These are phyloP conservation scores for Pantala flavescens DNA, from an alignment of 1,140 invertebrate species.

Conservation along the genomic window DNA sequence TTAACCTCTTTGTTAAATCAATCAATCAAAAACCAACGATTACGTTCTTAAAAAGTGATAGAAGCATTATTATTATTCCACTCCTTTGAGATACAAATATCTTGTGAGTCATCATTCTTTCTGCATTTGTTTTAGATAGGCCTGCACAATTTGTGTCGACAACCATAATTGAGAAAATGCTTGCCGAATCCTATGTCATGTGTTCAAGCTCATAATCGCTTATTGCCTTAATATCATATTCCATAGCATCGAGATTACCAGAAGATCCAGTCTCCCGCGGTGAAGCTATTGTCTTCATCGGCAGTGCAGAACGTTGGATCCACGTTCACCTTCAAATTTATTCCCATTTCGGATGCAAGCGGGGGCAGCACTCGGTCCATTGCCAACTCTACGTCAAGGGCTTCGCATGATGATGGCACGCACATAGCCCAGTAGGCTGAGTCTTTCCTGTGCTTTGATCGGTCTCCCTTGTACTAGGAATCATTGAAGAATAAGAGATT, in stretches of 20 bases:
- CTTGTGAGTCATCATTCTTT: no score
- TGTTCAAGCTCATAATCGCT: no score
- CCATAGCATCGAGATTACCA: neutral
- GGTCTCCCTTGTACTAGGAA: neutral
- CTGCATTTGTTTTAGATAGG: no score
- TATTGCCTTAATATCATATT: no score
- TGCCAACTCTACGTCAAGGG: conserved; percentile 44
- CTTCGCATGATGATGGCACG: conserved; percentile 48
- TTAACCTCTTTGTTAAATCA: no score
- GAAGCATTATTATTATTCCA: no score
- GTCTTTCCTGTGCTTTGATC: neutral
- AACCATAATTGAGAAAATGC: no score
- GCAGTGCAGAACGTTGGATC: neutral
- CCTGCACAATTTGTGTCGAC: no score
- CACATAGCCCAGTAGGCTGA: conserved; percentile 56
- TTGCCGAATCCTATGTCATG: no score
- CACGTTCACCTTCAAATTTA: neutral
- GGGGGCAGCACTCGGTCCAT: conserved; percentile 41
- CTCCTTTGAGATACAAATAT: no score
- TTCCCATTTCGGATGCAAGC: conserved; percentile 29
- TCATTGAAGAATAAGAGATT: neutral
- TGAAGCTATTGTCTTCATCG: neutral
- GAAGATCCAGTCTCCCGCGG: neutral
- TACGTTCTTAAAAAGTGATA: no score
- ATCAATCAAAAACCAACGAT: no score